Evolutionary conservation across 37 sponge, comb jelly and placozoan genomes (phyloP), one percentile per base, ranked within the genome.

Genomic region (Amphimedon queenslandica): DNA sequence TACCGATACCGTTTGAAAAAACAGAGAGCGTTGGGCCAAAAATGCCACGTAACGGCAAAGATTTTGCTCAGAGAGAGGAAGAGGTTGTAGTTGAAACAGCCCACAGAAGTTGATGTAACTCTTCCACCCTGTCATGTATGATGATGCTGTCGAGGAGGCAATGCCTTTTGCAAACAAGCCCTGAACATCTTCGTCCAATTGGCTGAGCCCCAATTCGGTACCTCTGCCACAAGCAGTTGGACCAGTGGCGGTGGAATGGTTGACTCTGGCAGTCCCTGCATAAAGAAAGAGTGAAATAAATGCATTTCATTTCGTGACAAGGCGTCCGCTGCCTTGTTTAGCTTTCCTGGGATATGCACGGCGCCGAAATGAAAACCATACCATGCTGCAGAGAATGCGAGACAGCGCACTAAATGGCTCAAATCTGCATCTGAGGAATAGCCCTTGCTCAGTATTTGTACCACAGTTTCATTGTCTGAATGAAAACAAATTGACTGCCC

Each of bases 381-480:
- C 1, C n/a, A 32, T 3, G 78, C 68, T 18, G 33, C 55, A 27
- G 33, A 71, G 4, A 79, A 21, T 58, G 37, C 40, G 6, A 79
- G 63, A 36, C 56, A 40, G n/a, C 71, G 55, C 10, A 69, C 63
- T 29, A 79, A 31, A 16, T 70, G 58, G 32, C 21, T 43, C 11
- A 60, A 63, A 16, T 20, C 20, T 5, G 70, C 70, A 2, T 69
- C 57, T 25, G 27, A 58, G 70, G 66, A 41, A 42, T 71, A 29
- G 11, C 27, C 32, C 4, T 29, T 34, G 51, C 36, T 25, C 11
- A 79, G 21, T 25, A 10, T 28, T 10, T 16, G 8, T 33, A 70
- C 80, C 21, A 74, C 80, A 42, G 80, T 23, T 33, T 25, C 33
- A 40, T 79, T 79, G 71, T 79, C 80, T 8, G 38, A 79, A 29